Evolutionary conservation across 2,797 vertebrate species (phyloP), one percentile per base, ranked within the genome.

Genomic region (Pseudochaenichthys georgianus): DNA sequence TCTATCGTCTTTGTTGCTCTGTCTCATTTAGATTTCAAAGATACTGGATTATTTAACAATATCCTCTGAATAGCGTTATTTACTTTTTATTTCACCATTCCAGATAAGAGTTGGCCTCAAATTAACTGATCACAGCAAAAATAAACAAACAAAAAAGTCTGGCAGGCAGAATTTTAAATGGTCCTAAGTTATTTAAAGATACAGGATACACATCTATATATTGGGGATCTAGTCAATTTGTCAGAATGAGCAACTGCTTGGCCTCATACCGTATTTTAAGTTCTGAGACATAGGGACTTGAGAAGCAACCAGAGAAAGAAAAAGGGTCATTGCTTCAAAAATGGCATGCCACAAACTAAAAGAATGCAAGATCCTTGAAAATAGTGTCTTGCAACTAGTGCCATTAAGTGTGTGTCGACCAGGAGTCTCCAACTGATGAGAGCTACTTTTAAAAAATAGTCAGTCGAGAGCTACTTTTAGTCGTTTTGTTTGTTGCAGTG

Each of bases 21-120:
- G 57, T 54, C 3, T 50, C 61, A 64, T 61, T 64, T 41, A 34
- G 28, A 64, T 34, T 59, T 5, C 8, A 16, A 66, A 51, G 9
- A 23, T n/a, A 16, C 12, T 59, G 50, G 5, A 57, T 57, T 77
- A 63, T 50, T 71, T 13, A 74, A 47, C 19, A 34, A 31, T 41
- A 61, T 42, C 52, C 0, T 0, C 5, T 53, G 47, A 50, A 71
- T 47, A 34, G 19, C 8, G 34, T 61, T 51, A 8, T 38, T 16
- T 21, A 8, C 2, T 23, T 69, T 42, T 43, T 1, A 43, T n/a
- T 31, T 5, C 34, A 34, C 9, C 15, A 1, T n/a, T 41, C 46
- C 10, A 46, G 9, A 21, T n/a, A 9, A 54, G 13, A 21, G 13
- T 42, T 52, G 7, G 19, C 47, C 19, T 53, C 62, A 51, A 34